Percentiles rank a stretch among this genome's conserved stretches.
These are phyloP conservation scores for Hyperoodon ampullatus DNA, from an alignment of 2,113 vertebrate species.

Conservation along the genomic window DNA sequence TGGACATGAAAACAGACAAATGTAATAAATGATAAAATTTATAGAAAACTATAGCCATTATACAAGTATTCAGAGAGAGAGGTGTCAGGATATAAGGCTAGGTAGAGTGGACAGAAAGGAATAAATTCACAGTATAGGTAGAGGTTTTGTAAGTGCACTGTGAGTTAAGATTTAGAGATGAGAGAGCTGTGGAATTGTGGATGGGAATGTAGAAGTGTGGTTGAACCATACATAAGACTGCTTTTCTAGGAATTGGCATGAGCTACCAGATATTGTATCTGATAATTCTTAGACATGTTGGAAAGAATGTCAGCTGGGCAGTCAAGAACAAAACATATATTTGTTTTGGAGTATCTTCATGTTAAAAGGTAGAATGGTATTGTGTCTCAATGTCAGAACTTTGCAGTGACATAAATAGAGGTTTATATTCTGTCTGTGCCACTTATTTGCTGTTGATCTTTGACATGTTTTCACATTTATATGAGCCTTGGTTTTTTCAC, in stretches of 20 bases:
- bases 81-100: background rate
- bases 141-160: background rate
- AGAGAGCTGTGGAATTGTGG: background rate
- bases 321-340: background rate
- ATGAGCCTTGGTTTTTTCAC: background rate
- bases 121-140: background rate
- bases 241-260: background rate
- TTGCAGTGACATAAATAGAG: background rate
- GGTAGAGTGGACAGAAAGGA: background rate
- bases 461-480: background rate
- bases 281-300: background rate
- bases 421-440: background rate
- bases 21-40: background rate
- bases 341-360: background rate
- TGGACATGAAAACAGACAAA: background rate
- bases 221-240: background rate
- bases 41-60: background rate
- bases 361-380: background rate
- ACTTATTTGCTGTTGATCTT: background rate
- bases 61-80: background rate
- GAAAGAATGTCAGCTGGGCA: background rate
- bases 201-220: background rate
- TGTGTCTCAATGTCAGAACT: background rate
- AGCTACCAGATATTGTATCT: background rate
- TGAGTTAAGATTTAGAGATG: background rate